Base-by-base conservation (phyloP, 1,140 invertebrate genomes). In the Drosophila lacertosa region DNA sequence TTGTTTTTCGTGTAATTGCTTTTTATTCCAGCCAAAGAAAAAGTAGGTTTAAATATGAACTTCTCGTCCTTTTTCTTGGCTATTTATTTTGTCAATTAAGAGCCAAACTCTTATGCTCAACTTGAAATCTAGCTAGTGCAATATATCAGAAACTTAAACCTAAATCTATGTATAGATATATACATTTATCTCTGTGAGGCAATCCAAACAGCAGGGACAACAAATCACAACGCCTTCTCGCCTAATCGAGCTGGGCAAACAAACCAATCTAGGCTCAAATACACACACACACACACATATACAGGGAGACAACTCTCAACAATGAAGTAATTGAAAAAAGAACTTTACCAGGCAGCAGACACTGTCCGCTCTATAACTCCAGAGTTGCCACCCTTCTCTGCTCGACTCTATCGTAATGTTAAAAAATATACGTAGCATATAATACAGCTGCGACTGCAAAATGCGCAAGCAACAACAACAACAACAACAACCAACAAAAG, bases 241-340 rank as follows among this genome's bases (percentile, higher is more conserved):
- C 32, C 53, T 71, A 78, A 78, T 74, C 70, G 60, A 84, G 44
- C 45, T 18, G 18, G 48, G 59, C 54, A 80, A 81, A 73, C 72
- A 81, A 81, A 55, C 26, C 67, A 65, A 65, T 70, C 60, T 65
- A 26, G 16, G 10, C 24, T 11, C n/a, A 48, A 13, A 44, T 35
- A 53, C 53, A 58, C 42, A 22, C 44, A 29, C 4, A 26, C 7
- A 42, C 15, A 16, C 11, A 44, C 32, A 58, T n/a, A 13, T 10
- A 33, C 37, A 63, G n/a, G n/a, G n/a, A n/a, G 39, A 45, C 42
- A 18, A 22, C 48, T 74, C 45, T 50, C 77, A 63, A 63, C 77
- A 86, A 86, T 74, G 65, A 66, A 77, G 73, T 84, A 84, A 84
- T 86, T 84, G 81, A 84, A 84, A 86, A 81, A 86, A 80, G 70